These are phyloP conservation scores for Phasia obesa DNA, from an alignment of 2,888 invertebrate genomes.

Conservation along the genomic window DNA sequence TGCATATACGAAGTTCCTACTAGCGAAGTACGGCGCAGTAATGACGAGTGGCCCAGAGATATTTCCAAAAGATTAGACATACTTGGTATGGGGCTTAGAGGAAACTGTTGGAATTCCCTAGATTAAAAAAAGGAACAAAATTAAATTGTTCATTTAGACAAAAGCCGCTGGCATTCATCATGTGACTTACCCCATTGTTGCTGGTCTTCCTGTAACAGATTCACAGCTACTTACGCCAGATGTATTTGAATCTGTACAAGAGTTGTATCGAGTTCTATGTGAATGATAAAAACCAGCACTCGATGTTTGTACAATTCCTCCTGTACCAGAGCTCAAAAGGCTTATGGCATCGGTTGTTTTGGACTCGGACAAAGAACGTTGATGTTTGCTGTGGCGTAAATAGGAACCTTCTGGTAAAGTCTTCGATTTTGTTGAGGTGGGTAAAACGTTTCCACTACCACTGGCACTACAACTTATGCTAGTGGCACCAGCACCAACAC, in stretches of 20 bases:
- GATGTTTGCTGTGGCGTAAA: constrained; percentile 83
- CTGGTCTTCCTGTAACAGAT: constrained; percentile 86
- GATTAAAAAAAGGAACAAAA: constrained; percentile 33
- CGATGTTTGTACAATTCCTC: constrained; percentile 60
- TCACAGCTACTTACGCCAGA: constrained; percentile 93
- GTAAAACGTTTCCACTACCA: constrained; percentile 53
- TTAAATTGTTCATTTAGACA: background rate
- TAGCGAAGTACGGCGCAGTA: constrained; percentile 78
- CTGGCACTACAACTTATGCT: constrained; percentile 23
- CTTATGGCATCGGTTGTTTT: constrained; percentile 86
- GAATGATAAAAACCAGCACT: constrained; percentile 74
- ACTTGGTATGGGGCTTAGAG: constrained; percentile 94
- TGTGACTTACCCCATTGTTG: constrained; percentile 84
- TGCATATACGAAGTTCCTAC: constrained; percentile 78
- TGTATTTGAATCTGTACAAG: constrained; percentile 90
- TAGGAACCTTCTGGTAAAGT: constrained; percentile 84
- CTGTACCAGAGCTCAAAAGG: constrained; percentile 74
- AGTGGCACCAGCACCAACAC: constrained; percentile 45
- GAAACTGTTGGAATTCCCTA: constrained; percentile 88
- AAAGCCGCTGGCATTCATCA: background rate
- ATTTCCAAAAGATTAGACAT: constrained; percentile 87
- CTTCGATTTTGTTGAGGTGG: constrained; percentile 77
- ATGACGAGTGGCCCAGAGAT: constrained; percentile 74
- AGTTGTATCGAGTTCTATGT: constrained; percentile 84
- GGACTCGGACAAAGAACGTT: constrained; percentile 87